phyloP scores from a whole-genome alignment of 2,888 invertebrate genomes.

The Tenthredo notha region DNA sequence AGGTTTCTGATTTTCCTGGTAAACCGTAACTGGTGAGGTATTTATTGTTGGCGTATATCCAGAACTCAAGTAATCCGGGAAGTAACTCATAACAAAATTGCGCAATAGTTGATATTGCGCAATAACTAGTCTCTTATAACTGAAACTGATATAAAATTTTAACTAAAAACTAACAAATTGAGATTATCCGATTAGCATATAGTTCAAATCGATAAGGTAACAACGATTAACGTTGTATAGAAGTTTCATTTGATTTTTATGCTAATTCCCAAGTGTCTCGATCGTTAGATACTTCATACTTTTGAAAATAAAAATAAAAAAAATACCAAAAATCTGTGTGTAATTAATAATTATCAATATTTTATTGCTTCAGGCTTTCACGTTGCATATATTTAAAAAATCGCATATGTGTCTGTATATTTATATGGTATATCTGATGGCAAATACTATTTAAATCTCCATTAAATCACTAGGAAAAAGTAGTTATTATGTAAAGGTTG shows the following conservation, averaged over 20 bases:
- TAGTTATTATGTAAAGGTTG: conserved; percentile 37
- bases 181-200: not conserved
- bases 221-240: not conserved
- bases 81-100: conserved; percentile 23
- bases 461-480: not conserved
- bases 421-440: not conserved
- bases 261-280: not conserved
- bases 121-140: not conserved
- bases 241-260: not conserved
- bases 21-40: not conserved
- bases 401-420: not conserved
- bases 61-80: conserved; percentile 33
- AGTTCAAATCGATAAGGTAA: not conserved
- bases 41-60: not conserved
- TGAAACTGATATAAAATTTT: not conserved
- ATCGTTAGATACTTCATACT: not conserved
- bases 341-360: not conserved
- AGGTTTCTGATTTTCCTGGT: not conserved
- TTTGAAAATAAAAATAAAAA: no score
- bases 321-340: not conserved
- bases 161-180: not conserved
- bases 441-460: not conserved
- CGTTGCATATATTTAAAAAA: not conserved
- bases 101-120: conserved; percentile 17
- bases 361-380: not conserved